Conservation (phyloP, 2,113 vertebrate species). For the Semnornis frantzii region DNA sequence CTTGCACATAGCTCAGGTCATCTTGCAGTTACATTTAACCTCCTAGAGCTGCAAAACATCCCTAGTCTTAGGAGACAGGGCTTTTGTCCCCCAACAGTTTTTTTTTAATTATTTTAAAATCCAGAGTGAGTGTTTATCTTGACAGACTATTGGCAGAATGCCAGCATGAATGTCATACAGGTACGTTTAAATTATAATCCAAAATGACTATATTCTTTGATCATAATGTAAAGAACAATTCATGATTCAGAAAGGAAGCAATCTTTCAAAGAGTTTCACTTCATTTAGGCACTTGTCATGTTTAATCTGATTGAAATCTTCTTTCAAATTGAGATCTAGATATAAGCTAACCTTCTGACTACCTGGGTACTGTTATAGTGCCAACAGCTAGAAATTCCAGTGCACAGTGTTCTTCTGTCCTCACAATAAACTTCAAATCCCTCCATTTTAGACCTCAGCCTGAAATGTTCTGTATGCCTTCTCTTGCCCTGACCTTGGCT, state of each 20-base stretch:
- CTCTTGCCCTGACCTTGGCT: background rate
- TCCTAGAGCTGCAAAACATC: background rate
- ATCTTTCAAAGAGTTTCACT: conserved; percentile 4
- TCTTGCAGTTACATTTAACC: background rate
- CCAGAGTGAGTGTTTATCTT: background rate
- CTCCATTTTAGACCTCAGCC: background rate
- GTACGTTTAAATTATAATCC: background rate
- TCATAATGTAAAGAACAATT: background rate
- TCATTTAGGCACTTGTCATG: background rate
- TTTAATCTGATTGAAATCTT: conserved; percentile 13
- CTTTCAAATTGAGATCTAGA: background rate
- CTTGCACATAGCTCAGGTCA: background rate
- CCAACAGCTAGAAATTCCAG: conserved; percentile 28
- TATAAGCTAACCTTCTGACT: background rate
- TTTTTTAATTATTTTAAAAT: background rate
- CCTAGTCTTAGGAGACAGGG: background rate
- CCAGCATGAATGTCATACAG: background rate
- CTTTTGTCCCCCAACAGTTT: background rate
- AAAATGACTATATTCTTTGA: background rate
- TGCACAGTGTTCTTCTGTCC: conserved; percentile 36
- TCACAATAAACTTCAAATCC: conserved; percentile 7
- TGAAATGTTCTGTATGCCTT: background rate
- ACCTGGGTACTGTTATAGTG: background rate
- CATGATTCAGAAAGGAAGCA: background rate
- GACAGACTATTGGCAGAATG: background rate